Conservation (phyloP, 2,888 invertebrate species). For the Caenorhabditis sinica region DNA sequence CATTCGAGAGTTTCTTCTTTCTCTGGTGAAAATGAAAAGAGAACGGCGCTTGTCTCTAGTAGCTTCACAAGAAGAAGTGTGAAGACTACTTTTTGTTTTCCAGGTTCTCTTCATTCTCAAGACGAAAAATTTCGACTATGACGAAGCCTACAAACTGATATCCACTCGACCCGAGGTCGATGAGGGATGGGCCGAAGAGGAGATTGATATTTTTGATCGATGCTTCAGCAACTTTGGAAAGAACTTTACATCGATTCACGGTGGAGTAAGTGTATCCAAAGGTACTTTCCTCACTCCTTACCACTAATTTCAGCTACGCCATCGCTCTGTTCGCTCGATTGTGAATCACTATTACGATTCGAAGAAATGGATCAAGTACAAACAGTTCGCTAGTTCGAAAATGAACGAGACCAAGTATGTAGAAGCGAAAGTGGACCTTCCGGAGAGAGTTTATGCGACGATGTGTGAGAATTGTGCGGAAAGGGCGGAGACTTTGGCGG, state of each 20-base stretch:
- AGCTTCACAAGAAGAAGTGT: too few relatives aligned
- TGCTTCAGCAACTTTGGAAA: constrained; percentile 25
- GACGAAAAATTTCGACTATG: neutral
- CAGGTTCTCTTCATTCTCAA: constrained; percentile 25
- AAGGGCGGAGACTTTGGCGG: constrained; percentile 38
- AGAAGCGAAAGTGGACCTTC: neutral
- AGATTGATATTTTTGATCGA: constrained; percentile 6
- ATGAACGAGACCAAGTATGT: neutral
- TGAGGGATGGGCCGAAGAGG: constrained; percentile 34
- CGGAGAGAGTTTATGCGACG: neutral
- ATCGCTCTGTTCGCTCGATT: constrained; percentile 41
- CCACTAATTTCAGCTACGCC: constrained; percentile 35
- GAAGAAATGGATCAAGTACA: constrained; percentile 40
- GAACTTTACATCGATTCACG: constrained; percentile 27
- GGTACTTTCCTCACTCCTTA: too few relatives aligned
- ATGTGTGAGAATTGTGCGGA: constrained; percentile 57
- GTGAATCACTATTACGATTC: constrained; percentile 38
- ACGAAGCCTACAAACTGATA: neutral
- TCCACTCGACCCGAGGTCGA: neutral
- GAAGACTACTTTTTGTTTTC: neutral
- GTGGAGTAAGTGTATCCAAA: neutral
- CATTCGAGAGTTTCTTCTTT: too few relatives aligned
- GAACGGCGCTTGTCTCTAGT: too few relatives aligned
- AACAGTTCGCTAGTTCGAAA: constrained; percentile 12
- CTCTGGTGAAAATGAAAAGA: too few relatives aligned